Evolutionary conservation across 2,888 invertebrate genomes (phyloP).

Genomic region (Ochropleura plecta): DNA sequence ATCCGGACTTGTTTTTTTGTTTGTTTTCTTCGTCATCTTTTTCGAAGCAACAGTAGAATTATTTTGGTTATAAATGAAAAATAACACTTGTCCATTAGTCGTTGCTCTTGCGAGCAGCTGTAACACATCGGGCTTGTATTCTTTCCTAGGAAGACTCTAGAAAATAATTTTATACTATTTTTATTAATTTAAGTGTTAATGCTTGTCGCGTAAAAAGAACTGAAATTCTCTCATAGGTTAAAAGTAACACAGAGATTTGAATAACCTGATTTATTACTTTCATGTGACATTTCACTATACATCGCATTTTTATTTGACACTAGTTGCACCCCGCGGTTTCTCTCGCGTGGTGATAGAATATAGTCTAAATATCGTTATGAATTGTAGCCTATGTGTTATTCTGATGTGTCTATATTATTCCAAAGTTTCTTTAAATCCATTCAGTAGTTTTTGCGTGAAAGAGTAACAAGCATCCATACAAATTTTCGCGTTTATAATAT

Average conservation of each 20-base stretch:
- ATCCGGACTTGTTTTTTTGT: not conserved
- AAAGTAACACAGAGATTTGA: conserved; percentile 10
- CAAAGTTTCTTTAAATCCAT: no score
- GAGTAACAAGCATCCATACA: no score
- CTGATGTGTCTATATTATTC: no score
- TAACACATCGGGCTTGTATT: conserved; percentile 19
- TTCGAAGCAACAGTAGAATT: conserved; percentile 15
- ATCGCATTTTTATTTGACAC: no score
- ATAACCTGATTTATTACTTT: not conserved
- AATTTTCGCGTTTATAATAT: no score
- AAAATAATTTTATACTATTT: not conserved
- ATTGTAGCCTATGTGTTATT: no score
- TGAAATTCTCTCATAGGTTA: conserved; percentile 10
- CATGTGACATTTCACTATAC: not conserved
- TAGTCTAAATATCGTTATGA: no score
- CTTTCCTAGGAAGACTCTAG: not conserved
- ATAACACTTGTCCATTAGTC: conserved; percentile 51
- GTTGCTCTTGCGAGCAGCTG: conserved; percentile 44
- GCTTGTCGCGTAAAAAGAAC: not conserved
- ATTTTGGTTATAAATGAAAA: conserved; percentile 51
- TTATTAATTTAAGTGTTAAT: conserved; percentile 20
- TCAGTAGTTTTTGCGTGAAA: no score
- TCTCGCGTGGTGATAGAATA: no score
- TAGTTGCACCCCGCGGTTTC: no score
- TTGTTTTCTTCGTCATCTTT: conserved; percentile 4